phyloP scores from a whole-genome alignment of 2,113 vertebrate species.

The Phodopus roborovskii region DNA sequence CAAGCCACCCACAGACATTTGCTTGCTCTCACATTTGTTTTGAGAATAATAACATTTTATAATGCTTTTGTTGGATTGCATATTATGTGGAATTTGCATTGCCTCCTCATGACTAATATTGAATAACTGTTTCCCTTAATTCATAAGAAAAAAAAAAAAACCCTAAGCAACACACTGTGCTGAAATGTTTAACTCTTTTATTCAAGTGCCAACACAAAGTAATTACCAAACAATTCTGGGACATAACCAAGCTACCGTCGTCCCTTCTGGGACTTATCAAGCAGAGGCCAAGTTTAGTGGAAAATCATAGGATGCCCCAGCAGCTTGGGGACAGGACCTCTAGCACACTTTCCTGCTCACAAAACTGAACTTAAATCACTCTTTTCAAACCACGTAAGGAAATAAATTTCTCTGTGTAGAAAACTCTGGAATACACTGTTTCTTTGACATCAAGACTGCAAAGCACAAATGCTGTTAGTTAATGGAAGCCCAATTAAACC shows the following conservation, averaged over 20 bases:
- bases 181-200: constrained; percentile 73
- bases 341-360: not conserved
- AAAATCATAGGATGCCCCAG: not conserved
- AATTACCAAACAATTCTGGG: constrained; percentile 66
- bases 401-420: not conserved
- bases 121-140: constrained; percentile 74
- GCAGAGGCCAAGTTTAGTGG: not conserved
- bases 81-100: constrained; percentile 71
- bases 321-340: not conserved
- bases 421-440: not conserved
- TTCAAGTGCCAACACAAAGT: constrained; percentile 67
- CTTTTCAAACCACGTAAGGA: constrained; percentile 34
- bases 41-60: constrained; percentile 77
- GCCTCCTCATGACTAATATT: constrained; percentile 74
- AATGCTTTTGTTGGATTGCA: constrained; percentile 79
- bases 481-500: constrained; percentile 66
- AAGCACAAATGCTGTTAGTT: not conserved
- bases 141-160: constrained; percentile 62
- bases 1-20: constrained; percentile 80
- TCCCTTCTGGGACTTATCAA: constrained; percentile 39
- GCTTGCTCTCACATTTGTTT: constrained; percentile 80
- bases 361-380: not conserved
- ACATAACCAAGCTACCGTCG: constrained; percentile 58
- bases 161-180: constrained; percentile 55
- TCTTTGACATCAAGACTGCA: constrained; percentile 44